These are phyloP conservation scores for Neoaliturus tenellus DNA, from an alignment of 2,888 invertebrate genomes.

Conservation along the genomic window DNA sequence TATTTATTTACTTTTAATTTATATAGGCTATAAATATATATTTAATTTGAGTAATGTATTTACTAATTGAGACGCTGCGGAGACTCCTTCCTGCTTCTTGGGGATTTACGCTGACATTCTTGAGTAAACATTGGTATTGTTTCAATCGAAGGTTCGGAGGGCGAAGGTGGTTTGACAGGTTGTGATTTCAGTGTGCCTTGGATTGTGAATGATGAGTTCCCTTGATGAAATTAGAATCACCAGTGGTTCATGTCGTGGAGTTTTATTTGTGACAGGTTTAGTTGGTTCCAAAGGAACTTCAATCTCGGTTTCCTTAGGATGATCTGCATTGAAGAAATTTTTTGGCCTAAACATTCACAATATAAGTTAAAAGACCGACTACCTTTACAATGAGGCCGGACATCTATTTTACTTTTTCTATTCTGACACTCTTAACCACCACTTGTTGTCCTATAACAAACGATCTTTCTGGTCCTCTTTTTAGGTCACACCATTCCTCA, in stretches of 20 bases:
- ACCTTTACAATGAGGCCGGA: background rate
- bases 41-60: too few species aligned
- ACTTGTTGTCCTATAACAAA: background rate
- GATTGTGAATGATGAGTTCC: background rate
- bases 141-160: background rate
- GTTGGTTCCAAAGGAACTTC: background rate
- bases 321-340: constrained; percentile 23
- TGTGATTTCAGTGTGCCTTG: background rate
- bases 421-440: constrained; percentile 9
- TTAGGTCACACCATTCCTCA: background rate
- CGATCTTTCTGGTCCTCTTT: background rate
- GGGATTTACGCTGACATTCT: background rate
- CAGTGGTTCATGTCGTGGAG: background rate
- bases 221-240: background rate
- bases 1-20: too few species aligned
- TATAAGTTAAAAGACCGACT: background rate
- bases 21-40: too few species aligned
- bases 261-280: too few species aligned
- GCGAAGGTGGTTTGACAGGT: background rate
- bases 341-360: background rate
- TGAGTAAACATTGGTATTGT: background rate
- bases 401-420: constrained; percentile 25
- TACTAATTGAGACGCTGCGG: background rate
- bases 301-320: background rate
- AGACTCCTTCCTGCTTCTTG: background rate